These are phyloP conservation scores for Catharus minimus DNA, from an alignment of 2,113 vertebrate genomes.

Conservation along the genomic window DNA sequence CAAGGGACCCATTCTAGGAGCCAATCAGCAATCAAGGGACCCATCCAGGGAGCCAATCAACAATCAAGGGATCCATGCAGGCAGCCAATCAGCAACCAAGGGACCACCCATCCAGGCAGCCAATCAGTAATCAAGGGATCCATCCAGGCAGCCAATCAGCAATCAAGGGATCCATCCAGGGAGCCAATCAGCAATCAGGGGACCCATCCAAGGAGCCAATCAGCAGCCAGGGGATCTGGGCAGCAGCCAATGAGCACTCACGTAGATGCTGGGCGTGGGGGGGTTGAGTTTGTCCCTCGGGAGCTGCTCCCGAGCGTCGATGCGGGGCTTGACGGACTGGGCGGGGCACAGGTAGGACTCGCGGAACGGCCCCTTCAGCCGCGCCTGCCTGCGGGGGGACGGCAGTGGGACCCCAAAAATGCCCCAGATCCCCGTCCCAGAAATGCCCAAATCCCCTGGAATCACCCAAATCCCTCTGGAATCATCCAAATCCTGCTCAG, in stretches of 20 bases:
- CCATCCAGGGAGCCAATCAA: too few relatives aligned
- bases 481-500: too few relatives aligned
- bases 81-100: too few relatives aligned
- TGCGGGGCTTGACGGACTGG: neutral
- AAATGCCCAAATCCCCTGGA: too few relatives aligned
- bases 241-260: neutral
- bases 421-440: too few relatives aligned
- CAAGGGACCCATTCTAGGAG: too few relatives aligned
- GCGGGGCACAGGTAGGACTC: neutral
- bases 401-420: neutral
- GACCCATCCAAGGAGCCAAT: neutral
- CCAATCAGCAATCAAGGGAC: too few relatives aligned
- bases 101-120: neutral
- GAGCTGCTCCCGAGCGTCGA: neutral
- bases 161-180: accelerated
- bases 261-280: neutral
- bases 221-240: accelerated
- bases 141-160: accelerated
- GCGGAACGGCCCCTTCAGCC: neutral
- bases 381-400: neutral
- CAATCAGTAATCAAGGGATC: neutral
- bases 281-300: neutral
- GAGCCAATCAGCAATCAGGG: neutral
- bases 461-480: too few relatives aligned
- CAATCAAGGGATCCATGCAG: too few relatives aligned